Conservation (phyloP, 2,113 vertebrate genomes). For the Corvus hawaiiensis region DNA sequence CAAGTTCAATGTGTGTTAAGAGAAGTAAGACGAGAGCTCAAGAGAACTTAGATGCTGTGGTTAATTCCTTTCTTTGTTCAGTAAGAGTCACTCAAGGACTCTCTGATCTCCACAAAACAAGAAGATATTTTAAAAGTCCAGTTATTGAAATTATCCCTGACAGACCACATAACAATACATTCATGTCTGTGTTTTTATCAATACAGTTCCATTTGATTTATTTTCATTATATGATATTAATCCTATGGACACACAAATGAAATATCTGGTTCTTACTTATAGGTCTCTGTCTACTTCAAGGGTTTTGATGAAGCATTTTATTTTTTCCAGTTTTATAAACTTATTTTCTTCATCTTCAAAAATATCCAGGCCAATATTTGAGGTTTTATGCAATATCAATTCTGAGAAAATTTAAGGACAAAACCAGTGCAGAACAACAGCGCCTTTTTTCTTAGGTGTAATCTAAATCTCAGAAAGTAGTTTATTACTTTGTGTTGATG, state of each 20-base stretch:
- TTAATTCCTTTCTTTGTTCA: neutral
- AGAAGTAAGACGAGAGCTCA: neutral
- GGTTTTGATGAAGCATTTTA: neutral
- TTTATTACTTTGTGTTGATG: neutral
- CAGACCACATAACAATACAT: neutral
- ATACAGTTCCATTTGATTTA: neutral
- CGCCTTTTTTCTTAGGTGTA: accelerated
- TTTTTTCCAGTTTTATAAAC: neutral
- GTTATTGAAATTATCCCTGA: neutral
- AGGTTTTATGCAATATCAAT: neutral
- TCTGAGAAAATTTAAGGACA: neutral
- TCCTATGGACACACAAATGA: neutral
- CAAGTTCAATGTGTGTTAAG: neutral
- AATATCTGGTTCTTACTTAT: neutral
- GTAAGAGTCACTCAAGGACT: neutral
- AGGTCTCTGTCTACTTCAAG: neutral
- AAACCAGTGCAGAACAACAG: accelerated
- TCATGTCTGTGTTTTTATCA: neutral
- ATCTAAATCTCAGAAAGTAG: neutral
- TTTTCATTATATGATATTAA: neutral
- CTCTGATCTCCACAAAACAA: neutral
- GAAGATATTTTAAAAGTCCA: neutral
- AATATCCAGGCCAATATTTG: neutral
- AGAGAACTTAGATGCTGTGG: neutral
- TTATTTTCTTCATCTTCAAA: neutral